A percentile compares a stretch with the other conserved stretches of the same genome.
These are phyloP conservation scores for Ptilonorhynchus violaceus DNA, from an alignment of 2,113 vertebrate species.

Conservation along the genomic window DNA sequence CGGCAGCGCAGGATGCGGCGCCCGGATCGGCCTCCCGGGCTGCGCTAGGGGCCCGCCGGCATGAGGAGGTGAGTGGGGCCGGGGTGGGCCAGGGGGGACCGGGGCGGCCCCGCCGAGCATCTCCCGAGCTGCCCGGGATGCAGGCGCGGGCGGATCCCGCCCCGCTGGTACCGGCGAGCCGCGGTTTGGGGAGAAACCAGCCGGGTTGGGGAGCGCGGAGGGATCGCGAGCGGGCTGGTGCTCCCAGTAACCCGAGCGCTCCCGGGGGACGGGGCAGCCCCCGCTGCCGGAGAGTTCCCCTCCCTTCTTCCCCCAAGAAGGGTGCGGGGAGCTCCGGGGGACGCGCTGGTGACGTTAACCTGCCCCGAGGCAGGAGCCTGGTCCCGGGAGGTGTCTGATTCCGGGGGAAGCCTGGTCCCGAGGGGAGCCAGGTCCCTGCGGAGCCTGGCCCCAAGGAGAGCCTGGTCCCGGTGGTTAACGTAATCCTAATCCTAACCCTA, in stretches of 20 bases:
- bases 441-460: not conserved
- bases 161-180: not conserved
- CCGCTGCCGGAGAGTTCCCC: not conserved
- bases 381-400: not conserved
- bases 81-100: not conserved
- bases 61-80: constrained; percentile 41
- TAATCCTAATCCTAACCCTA: not conserved
- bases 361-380: too few species aligned
- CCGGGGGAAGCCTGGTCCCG: not conserved
- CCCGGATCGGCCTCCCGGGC: not conserved
- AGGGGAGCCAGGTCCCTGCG: not conserved
- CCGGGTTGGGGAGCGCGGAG: not conserved
- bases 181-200: not conserved
- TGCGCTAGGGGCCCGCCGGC: not conserved
- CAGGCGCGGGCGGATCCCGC: not conserved
- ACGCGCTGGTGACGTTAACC: not conserved
- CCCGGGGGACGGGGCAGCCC: not conserved
- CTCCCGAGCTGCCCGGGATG: not conserved
- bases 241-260: not conserved
- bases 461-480: not conserved
- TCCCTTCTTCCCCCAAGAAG: not conserved
- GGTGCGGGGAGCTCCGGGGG: not conserved
- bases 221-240: not conserved
- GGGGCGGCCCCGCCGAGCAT: not conserved
- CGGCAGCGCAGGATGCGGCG: not conserved